phyloP scores from a whole-genome alignment of 2,888 invertebrate species.

The Leptopterna dolabrata region DNA sequence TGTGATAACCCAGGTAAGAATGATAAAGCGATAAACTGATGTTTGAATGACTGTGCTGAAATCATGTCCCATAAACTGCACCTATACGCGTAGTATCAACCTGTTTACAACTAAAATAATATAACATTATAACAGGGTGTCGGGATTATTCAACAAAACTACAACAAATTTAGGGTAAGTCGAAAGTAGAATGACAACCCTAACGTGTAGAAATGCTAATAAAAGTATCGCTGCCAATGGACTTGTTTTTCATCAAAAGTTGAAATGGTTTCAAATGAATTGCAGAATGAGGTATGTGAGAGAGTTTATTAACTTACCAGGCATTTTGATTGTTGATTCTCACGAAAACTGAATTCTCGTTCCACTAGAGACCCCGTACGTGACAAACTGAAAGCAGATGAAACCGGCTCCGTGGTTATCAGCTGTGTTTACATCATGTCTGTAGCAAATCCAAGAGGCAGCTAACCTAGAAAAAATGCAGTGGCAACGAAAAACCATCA shows the following conservation, averaged over 20 bases:
- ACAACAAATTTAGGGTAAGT: no score
- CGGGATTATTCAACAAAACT: background rate
- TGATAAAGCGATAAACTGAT: background rate
- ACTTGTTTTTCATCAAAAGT: no score
- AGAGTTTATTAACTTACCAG: background rate
- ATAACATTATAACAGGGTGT: no score
- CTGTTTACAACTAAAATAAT: no score
- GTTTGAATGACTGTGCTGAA: background rate
- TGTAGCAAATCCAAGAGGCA: background rate
- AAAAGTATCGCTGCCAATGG: no score
- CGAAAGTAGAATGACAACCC: background rate
- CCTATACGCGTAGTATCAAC: no score
- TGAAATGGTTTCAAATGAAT: background rate
- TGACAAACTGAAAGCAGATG: constrained; percentile 25
- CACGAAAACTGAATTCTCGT: background rate
- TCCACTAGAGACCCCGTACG: background rate
- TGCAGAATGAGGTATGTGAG: background rate
- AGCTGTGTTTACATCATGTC: background rate
- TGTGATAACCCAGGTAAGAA: background rate
- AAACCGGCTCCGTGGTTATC: constrained; percentile 15
- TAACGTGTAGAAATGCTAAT: background rate
- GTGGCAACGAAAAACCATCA: no score
- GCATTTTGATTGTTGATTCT: background rate
- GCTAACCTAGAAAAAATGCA: background rate
- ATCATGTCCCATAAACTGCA: background rate